Conservation (phyloP, 2,113 vertebrate species). For the Grallaria varia region DNA sequence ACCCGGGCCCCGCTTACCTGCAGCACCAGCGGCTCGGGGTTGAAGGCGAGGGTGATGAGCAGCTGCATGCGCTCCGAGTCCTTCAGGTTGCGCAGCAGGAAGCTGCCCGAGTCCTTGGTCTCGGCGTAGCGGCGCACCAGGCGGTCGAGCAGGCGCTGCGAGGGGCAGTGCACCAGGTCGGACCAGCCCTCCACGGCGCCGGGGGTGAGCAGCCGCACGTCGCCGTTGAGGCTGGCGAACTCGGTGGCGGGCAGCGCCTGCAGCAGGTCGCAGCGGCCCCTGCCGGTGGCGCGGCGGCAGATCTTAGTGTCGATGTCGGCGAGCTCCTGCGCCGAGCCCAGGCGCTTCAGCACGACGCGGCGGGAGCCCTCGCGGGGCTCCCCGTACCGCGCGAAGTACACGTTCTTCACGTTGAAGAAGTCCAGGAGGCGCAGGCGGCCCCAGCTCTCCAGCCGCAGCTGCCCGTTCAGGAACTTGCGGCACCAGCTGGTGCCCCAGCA, state of each 20-base stretch:
- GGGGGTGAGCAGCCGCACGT: conserved; percentile 95
- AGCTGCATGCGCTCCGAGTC: conserved; percentile 98
- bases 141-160: conserved; percentile 94
- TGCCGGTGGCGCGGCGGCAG: conserved; percentile 94
- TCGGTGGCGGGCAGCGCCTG: conserved; percentile 97
- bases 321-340: conserved; percentile 94
- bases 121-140: conserved; percentile 96
- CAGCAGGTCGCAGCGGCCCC: conserved; percentile 92
- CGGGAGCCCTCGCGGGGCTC: conserved; percentile 96
- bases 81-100: conserved; percentile 95
- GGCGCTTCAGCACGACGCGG: conserved; percentile 93
- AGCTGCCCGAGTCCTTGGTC: conserved; percentile 98
- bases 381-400: conserved; percentile 96
- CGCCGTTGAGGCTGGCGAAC: conserved; percentile 94
- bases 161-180: conserved; percentile 97
- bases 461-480: conserved; percentile 97
- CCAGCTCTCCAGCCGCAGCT: conserved; percentile 96
- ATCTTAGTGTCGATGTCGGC: conserved; percentile 96
- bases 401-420: conserved; percentile 97
- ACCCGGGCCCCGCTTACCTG: conserved; percentile 77
- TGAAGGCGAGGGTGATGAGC: conserved; percentile 96
- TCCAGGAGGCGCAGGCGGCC: conserved; percentile 93
- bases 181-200: conserved; percentile 98
- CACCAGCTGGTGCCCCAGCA: conserved; percentile 99
- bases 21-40: conserved; percentile 96